Conservation (phyloP, 2,113 vertebrate genomes). For the Saguinus imperator region DNA sequence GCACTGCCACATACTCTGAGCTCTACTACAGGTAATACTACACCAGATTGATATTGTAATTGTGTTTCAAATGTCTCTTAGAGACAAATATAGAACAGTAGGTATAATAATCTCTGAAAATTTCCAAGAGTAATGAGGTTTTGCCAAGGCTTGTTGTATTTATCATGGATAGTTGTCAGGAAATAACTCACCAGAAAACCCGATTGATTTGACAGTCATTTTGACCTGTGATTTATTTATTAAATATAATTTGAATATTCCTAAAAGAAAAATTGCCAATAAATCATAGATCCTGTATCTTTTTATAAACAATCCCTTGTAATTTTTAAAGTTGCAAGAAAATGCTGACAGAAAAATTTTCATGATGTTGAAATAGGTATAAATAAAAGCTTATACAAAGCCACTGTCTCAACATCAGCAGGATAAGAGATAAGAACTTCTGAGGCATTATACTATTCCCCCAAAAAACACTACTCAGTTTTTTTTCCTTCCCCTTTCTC, state of each 20-base stretch:
- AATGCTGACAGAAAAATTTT: background rate
- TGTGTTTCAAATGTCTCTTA: conserved; percentile 79
- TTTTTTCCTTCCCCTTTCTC: background rate
- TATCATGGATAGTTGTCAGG: conserved; percentile 2
- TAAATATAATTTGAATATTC: conserved; percentile 7
- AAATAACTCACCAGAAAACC: background rate
- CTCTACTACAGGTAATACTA: conserved; percentile 58
- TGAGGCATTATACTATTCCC: background rate
- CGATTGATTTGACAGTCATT: background rate
- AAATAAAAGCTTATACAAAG: background rate
- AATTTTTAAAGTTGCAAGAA: conserved; percentile 48
- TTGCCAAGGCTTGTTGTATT: conserved; percentile 17
- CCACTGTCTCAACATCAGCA: background rate
- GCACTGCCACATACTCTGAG: conserved; percentile 57
- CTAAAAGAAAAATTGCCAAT: conserved; percentile 29
- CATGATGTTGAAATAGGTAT: background rate
- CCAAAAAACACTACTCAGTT: background rate
- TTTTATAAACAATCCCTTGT: background rate
- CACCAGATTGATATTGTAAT: conserved; percentile 80
- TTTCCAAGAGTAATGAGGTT: background rate
- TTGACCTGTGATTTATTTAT: conserved; percentile 33
- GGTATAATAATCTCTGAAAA: conserved; percentile 59
- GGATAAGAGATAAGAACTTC: background rate
- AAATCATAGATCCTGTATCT: background rate
- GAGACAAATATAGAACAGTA: conserved; percentile 79